These are phyloP conservation scores for Ophioderma brevispina DNA, from an alignment of 35 echinoderm and acorn worm genomes.

Conservation along the genomic window DNA sequence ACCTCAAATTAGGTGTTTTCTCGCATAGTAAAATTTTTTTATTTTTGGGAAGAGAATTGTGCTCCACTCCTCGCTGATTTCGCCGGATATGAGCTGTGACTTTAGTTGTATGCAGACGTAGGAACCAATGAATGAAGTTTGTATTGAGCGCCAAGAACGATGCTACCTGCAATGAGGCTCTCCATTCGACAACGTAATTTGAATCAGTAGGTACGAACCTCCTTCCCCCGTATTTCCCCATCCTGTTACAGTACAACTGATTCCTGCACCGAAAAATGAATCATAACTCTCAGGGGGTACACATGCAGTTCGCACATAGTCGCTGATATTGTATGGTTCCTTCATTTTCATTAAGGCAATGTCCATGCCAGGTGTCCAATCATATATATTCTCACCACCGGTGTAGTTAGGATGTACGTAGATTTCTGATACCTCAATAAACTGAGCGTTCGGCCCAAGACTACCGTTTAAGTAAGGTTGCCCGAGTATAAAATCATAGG, in stretches of 20 bases:
- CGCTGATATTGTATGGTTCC: neutral
- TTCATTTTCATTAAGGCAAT: slow-evolving; percentile 23
- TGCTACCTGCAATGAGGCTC: too few relatives aligned
- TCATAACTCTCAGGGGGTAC: slow-evolving; percentile 11
- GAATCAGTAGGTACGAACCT: neutral
- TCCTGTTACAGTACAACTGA: slow-evolving; percentile 18
- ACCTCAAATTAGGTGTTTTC: too few relatives aligned
- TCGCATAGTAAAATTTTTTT: too few relatives aligned
- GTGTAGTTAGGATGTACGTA: slow-evolving; percentile 23
- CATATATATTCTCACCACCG: neutral
- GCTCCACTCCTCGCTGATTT: too few relatives aligned
- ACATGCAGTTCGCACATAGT: slow-evolving; percentile 36
- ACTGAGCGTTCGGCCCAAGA: neutral
- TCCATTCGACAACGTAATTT: too few relatives aligned
- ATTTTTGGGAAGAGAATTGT: too few relatives aligned
- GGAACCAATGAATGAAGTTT: too few relatives aligned
- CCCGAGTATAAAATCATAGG: neutral
- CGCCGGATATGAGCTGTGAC: too few relatives aligned
- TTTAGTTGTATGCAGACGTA: too few relatives aligned
- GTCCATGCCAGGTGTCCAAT: neutral
- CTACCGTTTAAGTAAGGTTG: neutral
- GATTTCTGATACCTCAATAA: neutral
- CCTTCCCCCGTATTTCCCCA: slow-evolving; percentile 12
- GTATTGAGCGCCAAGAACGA: too few relatives aligned
- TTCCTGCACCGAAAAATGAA: neutral